Evolutionary conservation across 2,113 vertebrate species (phyloP).

Genomic region (Parotia lawesii): DNA sequence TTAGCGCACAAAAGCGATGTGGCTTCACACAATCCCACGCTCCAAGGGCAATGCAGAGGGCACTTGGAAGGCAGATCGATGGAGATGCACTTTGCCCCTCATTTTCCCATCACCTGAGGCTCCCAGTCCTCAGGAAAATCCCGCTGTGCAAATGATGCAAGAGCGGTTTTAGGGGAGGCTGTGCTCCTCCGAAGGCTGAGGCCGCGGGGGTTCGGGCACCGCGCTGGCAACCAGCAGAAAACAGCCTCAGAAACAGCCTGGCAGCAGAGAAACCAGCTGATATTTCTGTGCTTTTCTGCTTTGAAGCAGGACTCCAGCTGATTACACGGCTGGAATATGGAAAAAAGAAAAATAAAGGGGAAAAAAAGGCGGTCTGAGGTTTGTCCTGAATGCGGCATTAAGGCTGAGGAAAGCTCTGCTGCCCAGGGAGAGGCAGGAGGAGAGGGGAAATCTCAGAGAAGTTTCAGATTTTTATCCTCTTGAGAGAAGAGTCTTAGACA

Average conservation of each 20-base stretch:
- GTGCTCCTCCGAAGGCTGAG: background rate
- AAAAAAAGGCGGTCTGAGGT: background rate
- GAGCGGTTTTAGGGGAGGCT: background rate
- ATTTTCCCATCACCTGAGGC: background rate
- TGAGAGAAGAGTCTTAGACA: background rate
- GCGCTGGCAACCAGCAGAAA: background rate
- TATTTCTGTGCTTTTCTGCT: background rate
- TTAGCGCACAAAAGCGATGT: background rate
- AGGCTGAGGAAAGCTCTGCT: background rate
- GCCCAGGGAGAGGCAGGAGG: background rate
- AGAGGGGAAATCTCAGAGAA: background rate
- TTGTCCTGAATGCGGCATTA: background rate
- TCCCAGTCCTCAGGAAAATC: background rate
- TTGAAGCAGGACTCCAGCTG: constrained; percentile 9
- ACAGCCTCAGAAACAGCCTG: background rate
- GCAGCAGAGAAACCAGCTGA: background rate
- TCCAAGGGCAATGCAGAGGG: background rate
- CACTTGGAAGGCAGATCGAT: background rate
- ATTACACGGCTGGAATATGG: background rate
- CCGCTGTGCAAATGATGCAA: background rate
- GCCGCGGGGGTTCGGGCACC: background rate
- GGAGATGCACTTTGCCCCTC: background rate
- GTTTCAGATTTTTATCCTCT: background rate
- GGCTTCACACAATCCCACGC: background rate
- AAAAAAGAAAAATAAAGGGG: too few species aligned